phyloP scores from a whole-genome alignment of 2,797 vertebrate genomes.

The Psittacula derbiana region DNA sequence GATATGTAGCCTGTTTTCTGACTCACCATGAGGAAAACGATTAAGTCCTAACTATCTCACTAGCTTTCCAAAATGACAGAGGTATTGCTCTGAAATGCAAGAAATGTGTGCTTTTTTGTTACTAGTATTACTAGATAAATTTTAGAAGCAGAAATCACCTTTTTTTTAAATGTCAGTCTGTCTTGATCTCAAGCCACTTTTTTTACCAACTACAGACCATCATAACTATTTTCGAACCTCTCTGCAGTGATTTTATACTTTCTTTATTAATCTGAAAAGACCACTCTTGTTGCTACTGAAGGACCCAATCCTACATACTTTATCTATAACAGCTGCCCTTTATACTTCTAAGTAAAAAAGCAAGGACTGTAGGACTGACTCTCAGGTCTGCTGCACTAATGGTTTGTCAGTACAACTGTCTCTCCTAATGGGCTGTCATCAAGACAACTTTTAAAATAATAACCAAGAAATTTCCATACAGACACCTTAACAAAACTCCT shows the following conservation, averaged over 20 bases:
- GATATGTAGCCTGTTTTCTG: neutral
- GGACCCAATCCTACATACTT: neutral
- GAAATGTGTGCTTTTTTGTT: neutral
- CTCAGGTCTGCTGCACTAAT: neutral
- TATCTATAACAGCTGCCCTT: neutral
- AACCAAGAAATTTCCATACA: neutral
- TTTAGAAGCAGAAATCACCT: neutral
- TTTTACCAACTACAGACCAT: neutral
- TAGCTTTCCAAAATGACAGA: neutral
- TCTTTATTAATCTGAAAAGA: neutral
- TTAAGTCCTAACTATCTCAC: neutral
- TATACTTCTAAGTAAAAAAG: neutral
- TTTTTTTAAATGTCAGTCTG: neutral
- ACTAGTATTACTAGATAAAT: neutral
- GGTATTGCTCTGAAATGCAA: neutral
- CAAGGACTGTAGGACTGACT: neutral
- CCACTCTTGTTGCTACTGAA: neutral
- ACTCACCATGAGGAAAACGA: neutral
- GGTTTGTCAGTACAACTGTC: neutral
- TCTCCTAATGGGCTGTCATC: slow-evolving; percentile 32
- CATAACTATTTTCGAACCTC: neutral
- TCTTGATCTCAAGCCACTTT: neutral
- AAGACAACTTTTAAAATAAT: neutral
- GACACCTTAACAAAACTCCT: neutral
- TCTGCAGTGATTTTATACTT: neutral